phyloP scores from a whole-genome alignment of 2,113 vertebrate genomes.

The Hyperopisus bebe region DNA sequence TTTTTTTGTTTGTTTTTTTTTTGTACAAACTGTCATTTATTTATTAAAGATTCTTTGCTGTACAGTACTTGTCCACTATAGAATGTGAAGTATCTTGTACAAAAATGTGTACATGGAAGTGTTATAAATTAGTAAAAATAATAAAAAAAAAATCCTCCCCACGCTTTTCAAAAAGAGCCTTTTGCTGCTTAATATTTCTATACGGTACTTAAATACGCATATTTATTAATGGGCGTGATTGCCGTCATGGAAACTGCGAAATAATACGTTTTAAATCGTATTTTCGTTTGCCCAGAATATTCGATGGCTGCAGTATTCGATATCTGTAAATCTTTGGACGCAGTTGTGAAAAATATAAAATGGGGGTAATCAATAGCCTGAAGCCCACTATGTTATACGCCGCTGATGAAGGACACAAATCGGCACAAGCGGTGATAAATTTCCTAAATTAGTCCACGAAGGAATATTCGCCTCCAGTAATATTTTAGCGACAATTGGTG shows the following conservation, averaged over 20 bases:
- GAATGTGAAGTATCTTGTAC: slow-evolving; percentile 87
- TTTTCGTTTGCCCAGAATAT: not conserved
- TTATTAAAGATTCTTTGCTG: slow-evolving; percentile 74
- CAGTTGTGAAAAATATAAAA: not conserved
- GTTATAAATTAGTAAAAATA: slow-evolving; percentile 68
- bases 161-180: slow-evolving; percentile 59
- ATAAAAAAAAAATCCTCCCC: slow-evolving; percentile 20
- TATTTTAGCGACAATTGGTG: not conserved
- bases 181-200: slow-evolving; percentile 30
- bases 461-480: not conserved
- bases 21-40: slow-evolving; percentile 53
- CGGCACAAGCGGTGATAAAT: not conserved
- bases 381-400: not conserved
- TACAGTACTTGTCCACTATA: slow-evolving; percentile 85
- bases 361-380: not conserved
- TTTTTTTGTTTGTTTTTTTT: slow-evolving; percentile 21
- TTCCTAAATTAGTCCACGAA: not conserved
- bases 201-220: not conserved
- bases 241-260: not conserved
- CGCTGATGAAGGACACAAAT: not conserved
- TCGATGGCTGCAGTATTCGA: not conserved
- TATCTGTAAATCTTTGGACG: not conserved
- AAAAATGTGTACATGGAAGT: slow-evolving; percentile 71
- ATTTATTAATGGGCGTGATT: not conserved
- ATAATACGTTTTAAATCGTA: not conserved